Percentiles rank a stretch among this genome's conserved stretches.
phyloP scores from a whole-genome alignment of 2,113 vertebrate species.

The Malurus melanocephalus region DNA sequence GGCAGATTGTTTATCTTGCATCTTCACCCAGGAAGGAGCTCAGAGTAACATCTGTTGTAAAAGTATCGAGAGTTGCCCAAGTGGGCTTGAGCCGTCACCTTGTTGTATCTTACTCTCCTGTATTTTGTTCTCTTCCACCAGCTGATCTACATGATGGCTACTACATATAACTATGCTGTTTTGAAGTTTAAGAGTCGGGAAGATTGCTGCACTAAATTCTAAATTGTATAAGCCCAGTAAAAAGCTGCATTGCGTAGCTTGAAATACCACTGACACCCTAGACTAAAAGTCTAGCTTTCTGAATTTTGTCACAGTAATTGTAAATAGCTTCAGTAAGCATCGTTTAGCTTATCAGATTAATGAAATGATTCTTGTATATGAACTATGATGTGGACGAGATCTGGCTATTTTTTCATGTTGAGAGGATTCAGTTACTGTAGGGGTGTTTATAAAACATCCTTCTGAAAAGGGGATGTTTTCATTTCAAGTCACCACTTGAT shows the following conservation, averaged over 20 bases:
- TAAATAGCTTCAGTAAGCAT: slow-evolving; percentile 89
- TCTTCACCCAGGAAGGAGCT: slow-evolving; percentile 44
- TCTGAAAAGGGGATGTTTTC: slow-evolving; percentile 23
- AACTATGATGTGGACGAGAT: slow-evolving; percentile 68
- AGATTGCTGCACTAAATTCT: slow-evolving; percentile 99
- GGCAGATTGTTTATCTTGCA: not conserved
- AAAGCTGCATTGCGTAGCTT: slow-evolving; percentile 77
- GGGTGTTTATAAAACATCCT: slow-evolving; percentile 35
- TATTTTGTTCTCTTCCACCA: slow-evolving; percentile 97
- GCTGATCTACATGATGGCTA: slow-evolving; percentile 99
- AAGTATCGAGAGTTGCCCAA: slow-evolving; percentile 46
- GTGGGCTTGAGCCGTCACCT: slow-evolving; percentile 50
- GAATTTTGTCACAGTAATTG: slow-evolving; percentile 80
- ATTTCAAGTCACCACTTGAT: not conserved
- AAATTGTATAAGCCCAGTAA: slow-evolving; percentile 79
- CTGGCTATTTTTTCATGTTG: slow-evolving; percentile 67
- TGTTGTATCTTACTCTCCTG: slow-evolving; percentile 82
- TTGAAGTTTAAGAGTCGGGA: slow-evolving; percentile 99
- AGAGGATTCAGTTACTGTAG: slow-evolving; percentile 71
- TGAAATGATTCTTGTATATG: slow-evolving; percentile 69
- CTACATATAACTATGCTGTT: slow-evolving; percentile 99
- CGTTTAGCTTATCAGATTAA: slow-evolving; percentile 76
- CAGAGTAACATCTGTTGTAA: slow-evolving; percentile 20
- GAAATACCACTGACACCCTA: slow-evolving; percentile 85
- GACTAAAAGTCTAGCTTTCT: slow-evolving; percentile 83